Conservation (phyloP, 1,140 invertebrate species). For the Atta cephalotes region DNA sequence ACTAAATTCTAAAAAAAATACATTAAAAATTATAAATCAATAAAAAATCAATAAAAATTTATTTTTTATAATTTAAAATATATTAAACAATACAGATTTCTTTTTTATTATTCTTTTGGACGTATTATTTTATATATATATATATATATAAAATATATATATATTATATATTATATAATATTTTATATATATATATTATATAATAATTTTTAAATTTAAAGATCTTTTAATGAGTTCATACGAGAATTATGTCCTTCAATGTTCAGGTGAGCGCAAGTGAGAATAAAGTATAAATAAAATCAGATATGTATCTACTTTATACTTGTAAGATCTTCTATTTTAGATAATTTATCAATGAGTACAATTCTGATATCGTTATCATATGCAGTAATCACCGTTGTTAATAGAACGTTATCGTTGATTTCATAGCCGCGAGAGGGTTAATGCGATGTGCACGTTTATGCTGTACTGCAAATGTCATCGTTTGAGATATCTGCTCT, state of each 20-base stretch:
- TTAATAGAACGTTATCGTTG: slow-evolving; percentile 52
- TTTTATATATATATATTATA: too few species aligned
- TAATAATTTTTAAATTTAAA: not conserved
- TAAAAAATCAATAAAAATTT: not conserved
- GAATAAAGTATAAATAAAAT: slow-evolving; percentile 1
- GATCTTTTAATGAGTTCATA: not conserved
- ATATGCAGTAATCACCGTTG: slow-evolving; percentile 26
- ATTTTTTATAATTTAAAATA: slow-evolving; percentile 1
- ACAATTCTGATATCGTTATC: slow-evolving; percentile 43
- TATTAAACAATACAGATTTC: not conserved
- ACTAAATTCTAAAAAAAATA: not conserved
- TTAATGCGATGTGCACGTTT: slow-evolving; percentile 48
- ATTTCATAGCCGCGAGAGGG: not conserved
- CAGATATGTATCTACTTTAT: not conserved
- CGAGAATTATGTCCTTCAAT: not conserved
- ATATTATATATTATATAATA: too few species aligned
- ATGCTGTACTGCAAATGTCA: slow-evolving; percentile 47
- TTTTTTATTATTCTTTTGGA: not conserved
- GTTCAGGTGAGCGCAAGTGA: not conserved
- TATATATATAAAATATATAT: too few species aligned
- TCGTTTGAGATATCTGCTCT: slow-evolving; percentile 60
- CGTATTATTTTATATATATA: not conserved
- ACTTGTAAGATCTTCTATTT: not conserved
- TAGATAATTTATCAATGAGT: slow-evolving; percentile 12
- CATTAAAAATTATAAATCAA: not conserved